These are phyloP conservation scores for Pristionchus mayeri DNA, from an alignment of 2,888 invertebrate genomes.

Conservation along the genomic window DNA sequence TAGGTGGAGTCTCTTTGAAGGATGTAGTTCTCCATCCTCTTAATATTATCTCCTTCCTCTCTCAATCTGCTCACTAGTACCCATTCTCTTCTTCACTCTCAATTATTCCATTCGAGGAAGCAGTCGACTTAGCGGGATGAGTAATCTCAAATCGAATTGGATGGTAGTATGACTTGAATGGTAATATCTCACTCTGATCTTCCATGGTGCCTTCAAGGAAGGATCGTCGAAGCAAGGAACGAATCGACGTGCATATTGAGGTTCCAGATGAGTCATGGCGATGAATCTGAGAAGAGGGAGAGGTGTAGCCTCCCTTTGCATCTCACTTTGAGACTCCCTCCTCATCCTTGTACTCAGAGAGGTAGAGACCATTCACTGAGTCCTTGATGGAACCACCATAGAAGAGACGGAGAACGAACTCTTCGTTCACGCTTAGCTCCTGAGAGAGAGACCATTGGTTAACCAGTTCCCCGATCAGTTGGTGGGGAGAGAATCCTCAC, in stretches of 20 bases:
- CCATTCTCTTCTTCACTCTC: neutral
- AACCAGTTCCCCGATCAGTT: neutral
- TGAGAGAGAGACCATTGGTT: neutral
- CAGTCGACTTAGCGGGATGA: conserved; percentile 61
- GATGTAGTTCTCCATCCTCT: conserved; percentile 81
- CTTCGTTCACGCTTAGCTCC: conserved; percentile 6
- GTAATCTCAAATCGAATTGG: conserved; percentile 55
- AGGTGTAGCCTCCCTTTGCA: too few species aligned
- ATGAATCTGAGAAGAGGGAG: conserved; percentile 50
- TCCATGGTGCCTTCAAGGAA: conserved; percentile 57
- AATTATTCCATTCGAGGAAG: conserved; percentile 62
- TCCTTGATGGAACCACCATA: conserved; percentile 21
- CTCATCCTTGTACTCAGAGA: conserved; percentile 44
- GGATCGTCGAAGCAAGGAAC: conserved; percentile 75
- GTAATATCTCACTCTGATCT: conserved; percentile 2
- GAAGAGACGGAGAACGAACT: conserved; percentile 43
- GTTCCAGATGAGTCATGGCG: conserved; percentile 72
- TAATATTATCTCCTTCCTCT: neutral
- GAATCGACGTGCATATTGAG: conserved; percentile 70
- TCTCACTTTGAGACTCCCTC: conserved; percentile 10
- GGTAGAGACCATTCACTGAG: conserved; percentile 37
- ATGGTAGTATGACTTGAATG: neutral
- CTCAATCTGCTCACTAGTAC: too few species aligned
- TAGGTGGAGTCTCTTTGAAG: conserved; percentile 79
- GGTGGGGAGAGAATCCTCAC: neutral